Evolutionary conservation across 2,113 vertebrate species (phyloP), one percentile per base, ranked within the genome.

Genomic region (Reinhardtius hippoglossoides): DNA sequence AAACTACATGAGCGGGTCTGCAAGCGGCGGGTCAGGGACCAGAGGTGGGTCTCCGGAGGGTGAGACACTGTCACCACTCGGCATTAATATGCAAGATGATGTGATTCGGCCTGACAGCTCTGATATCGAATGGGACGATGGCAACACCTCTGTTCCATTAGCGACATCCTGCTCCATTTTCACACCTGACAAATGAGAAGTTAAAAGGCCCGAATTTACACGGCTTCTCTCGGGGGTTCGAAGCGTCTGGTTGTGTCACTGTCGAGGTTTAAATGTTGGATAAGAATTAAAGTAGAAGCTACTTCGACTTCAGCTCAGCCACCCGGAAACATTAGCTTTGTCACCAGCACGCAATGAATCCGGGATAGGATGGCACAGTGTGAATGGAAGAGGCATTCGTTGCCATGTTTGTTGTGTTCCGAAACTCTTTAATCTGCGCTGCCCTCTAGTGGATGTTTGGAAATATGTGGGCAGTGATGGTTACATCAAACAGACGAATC

Each of bases 61-160:
- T 0, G 0, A 0, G 21, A 66, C 13, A n/a, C 2, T 31, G 63
- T 61, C 69, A 27, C 40, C 18, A 40, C 5, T 18, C 0, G 2
- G 44, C 31, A 57, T 82, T 59, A 69, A 81, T 78, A 57, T 26
- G 13, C 52, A 54, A 78, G 2, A 35, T 48, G 79, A 69, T 70
- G 59, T 75, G 6, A 83, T 81, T 55, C 3, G 0, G 1, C 5
- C n/a, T 75, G 83, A 84, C 83, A 73, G 78, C 69, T 80, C 12
- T 31, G 6, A 46, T 57, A 40, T 72, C 61, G 61, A n/a, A 58
- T 4, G 71, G 60, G 74, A 75, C 81, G 1, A 50, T 37, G 18
- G 18, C 24, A 52, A 82, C 80, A 61, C 74, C 76, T 83, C 57
- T 8, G 50, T 55, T 82, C 67, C 81, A 81, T 81, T 64, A 84